phyloP scores from a whole-genome alignment of 2,888 invertebrate genomes.

The Lycocerus yunnanus region DNA sequence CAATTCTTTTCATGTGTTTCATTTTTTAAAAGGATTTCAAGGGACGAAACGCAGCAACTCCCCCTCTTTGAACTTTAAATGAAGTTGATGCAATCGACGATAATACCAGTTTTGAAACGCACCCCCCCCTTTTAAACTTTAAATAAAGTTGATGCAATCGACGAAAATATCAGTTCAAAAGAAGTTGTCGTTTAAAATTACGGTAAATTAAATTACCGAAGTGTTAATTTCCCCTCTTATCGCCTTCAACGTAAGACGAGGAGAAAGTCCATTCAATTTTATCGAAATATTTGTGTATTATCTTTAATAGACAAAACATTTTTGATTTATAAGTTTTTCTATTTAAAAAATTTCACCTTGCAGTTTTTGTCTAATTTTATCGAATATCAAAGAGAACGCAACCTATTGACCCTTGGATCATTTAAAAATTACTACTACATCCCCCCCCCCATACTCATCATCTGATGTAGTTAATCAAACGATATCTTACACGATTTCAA shows the following conservation, averaged over 20 bases:
- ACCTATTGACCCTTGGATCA: not conserved
- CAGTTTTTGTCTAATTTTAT: not conserved
- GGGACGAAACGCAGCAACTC: too few relatives aligned
- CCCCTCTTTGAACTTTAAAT: too few relatives aligned
- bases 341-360: not conserved
- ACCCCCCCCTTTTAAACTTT: too few relatives aligned
- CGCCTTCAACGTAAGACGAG: not conserved
- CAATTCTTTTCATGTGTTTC: too few relatives aligned
- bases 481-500: not conserved
- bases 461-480: too few relatives aligned
- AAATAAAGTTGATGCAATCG: too few relatives aligned
- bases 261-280: not conserved
- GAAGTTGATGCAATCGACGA: too few relatives aligned
- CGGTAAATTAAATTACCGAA: not conserved
- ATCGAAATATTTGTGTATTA: not conserved
- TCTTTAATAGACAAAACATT: not conserved
- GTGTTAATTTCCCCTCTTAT: not conserved
- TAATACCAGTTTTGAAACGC: too few relatives aligned
- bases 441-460: too few relatives aligned
- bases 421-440: not conserved
- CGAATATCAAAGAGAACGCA: not conserved
- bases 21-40: too few relatives aligned
- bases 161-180: too few relatives aligned
- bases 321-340: not conserved
- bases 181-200: not conserved